Evolutionary conservation across 2,797 vertebrate genomes (phyloP).

Genomic region (Microctenopoma lineatum): DNA sequence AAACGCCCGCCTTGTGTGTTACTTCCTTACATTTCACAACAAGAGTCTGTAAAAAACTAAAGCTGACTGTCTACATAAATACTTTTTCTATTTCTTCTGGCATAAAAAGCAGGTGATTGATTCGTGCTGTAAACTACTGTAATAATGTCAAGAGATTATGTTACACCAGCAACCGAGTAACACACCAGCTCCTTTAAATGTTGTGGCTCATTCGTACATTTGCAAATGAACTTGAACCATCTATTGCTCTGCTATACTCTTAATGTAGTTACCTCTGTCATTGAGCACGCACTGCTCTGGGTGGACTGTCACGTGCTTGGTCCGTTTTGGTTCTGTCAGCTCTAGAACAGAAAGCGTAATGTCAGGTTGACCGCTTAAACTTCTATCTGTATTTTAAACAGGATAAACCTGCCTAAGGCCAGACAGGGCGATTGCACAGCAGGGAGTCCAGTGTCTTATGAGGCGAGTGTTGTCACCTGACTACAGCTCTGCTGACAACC

Average conservation of each 20-base stretch:
- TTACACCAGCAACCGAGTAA: neutral
- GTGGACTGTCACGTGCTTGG: constrained; percentile 28
- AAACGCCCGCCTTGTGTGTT: too few relatives aligned
- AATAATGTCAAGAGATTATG: neutral
- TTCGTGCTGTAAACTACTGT: too few relatives aligned
- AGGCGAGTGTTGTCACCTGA: too few relatives aligned
- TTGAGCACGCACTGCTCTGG: constrained; percentile 54
- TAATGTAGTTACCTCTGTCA: constrained; percentile 65
- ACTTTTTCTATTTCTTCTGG: too few relatives aligned
- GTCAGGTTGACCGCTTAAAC: constrained; percentile 8
- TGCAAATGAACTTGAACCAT: neutral
- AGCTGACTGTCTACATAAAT: too few relatives aligned
- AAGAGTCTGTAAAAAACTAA: too few relatives aligned
- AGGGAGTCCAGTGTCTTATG: too few relatives aligned
- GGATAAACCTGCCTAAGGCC: constrained; percentile 38
- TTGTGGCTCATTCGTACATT: too few relatives aligned
- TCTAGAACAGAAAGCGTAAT: constrained; percentile 62
- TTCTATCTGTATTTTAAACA: constrained; percentile 30
- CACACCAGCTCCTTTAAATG: too few relatives aligned
- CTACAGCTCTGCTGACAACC: too few relatives aligned
- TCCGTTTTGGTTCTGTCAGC: constrained; percentile 52
- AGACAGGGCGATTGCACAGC: constrained; percentile 33
- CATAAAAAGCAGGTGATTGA: too few relatives aligned
- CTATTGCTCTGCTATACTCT: neutral
- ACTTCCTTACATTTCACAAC: too few relatives aligned